Evolutionary conservation across 2,888 invertebrate genomes (phyloP), one percentile per base, ranked within the genome.

Genomic region (Acrobasis consociella): DNA sequence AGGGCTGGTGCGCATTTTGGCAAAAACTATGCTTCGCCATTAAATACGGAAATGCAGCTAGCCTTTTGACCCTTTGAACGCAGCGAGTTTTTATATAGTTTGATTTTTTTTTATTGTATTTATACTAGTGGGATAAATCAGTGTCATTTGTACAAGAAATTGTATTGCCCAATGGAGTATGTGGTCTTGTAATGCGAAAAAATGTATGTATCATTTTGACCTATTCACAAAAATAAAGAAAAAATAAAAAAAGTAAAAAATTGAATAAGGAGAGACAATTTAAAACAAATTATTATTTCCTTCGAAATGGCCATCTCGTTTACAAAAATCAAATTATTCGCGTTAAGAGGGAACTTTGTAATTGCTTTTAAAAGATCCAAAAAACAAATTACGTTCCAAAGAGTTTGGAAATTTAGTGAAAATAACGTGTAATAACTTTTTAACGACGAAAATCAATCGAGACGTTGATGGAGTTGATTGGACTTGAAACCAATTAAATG

Each of bases 311-410:
- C 46, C 39, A 42, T 39, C 52, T 46, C 42, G 16, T 50, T 60
- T 50, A 60, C 37, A 60, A 60, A 61, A 62, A 65, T 64, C 61
- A 56, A 53, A 63, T 56, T 66, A 64, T 65, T 61, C 52, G 22
- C 56, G 60, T 64, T 62, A 58, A 65, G 64, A 65, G 49, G 62
- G 61, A 70, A 69, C 71, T 73, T 69, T 63, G 66, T 75, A 74
- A 77, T 75, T 75, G 71, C 67, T 67, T 62, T 68, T 67, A 74
- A 70, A 68, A 68, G 64, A 71, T 72, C 60, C 68, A 70, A 67
- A 74, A 71, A 73, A 72, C 64, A 65, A 68, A 73, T 72, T 74
- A 66, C 15, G 11, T 13, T n/a, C 11, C 39, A 55, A 39, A 39
- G 39, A 55, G 53, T 55, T 55, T 9, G 55, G 15, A 9, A 39